phyloP scores from a whole-genome alignment of 2,113 vertebrate genomes.

The Phalacrocorax carbo region DNA sequence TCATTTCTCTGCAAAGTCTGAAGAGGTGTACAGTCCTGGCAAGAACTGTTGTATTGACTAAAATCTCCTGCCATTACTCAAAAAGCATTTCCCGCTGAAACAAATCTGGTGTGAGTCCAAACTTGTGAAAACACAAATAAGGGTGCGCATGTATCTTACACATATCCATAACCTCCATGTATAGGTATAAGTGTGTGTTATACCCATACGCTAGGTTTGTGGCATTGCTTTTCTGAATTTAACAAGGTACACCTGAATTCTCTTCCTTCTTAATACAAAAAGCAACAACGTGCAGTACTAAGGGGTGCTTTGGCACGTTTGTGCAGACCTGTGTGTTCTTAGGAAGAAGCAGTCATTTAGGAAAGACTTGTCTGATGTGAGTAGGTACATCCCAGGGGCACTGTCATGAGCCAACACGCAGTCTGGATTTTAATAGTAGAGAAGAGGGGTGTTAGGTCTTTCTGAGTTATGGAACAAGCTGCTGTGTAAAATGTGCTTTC shows the following conservation, averaged over 20 bases:
- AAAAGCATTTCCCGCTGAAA: neutral
- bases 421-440: accelerated
- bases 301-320: accelerated
- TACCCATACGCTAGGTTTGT: neutral
- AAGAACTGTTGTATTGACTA: neutral
- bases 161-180: neutral
- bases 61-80: neutral
- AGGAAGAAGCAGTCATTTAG: neutral
- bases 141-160: neutral
- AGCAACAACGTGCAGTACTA: neutral
- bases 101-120: accelerated
- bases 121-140: neutral
- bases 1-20: neutral
- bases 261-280: neutral
- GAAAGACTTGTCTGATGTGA: neutral
- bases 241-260: accelerated
- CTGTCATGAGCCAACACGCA: accelerated
- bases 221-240: neutral
- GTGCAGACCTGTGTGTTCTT: neutral
- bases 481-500: accelerated
- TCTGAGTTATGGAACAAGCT: neutral
- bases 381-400: neutral
- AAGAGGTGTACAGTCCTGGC: neutral
- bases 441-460: neutral
- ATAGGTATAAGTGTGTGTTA: neutral